Base-by-base conservation (phyloP, 1,140 invertebrate genomes). In the Drosophila ohnishii region DNA sequence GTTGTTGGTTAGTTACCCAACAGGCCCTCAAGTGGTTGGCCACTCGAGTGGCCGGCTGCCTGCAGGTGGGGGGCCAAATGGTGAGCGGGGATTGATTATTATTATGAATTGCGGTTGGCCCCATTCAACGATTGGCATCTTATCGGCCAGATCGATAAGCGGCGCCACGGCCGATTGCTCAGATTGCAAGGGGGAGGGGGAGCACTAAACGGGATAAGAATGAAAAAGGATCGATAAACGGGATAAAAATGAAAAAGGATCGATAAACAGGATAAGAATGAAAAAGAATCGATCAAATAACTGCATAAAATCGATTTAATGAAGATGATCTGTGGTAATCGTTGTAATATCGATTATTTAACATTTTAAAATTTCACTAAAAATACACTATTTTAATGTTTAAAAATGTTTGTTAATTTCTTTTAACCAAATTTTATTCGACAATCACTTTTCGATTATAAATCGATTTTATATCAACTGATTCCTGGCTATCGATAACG, bases 81-180 rank as follows among this genome's bases (percentile, higher is more conserved):
- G 19, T 10, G 30, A 25, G 32, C 13, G 22, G 34, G 19, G 22
- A 9, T 62, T 28, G 39, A 65, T 62, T 65, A 45, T 62, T 65
- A 45, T 65, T 28, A 62, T 64, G 39, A 64, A 44, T 61, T 64
- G 47, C 16, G 6, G 55, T 32, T 28, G n/a, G 50, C 60, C 60
- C 34, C 60, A 58, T 39, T 62, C 50, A 28, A 35, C 61, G 45
- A 39, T 67, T 67, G 39, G 63, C 64, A 57, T 69, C 63, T 70
- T 71, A 71, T 57, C 67, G 64, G 42, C 7, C 40, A 56, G 30
- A 48, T 71, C 60, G 63, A 70, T 66, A 69, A 66, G 65, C 48
- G 61, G 28, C 39, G 30, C 40, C 40, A 32, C 57, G 22, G 40
- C 57, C 40, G 40, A 59, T 59, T 30, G 57, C 35, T 32, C 40